phyloP scores from a whole-genome alignment of 1,140 invertebrate genomes.

The Telenomus remus region DNA sequence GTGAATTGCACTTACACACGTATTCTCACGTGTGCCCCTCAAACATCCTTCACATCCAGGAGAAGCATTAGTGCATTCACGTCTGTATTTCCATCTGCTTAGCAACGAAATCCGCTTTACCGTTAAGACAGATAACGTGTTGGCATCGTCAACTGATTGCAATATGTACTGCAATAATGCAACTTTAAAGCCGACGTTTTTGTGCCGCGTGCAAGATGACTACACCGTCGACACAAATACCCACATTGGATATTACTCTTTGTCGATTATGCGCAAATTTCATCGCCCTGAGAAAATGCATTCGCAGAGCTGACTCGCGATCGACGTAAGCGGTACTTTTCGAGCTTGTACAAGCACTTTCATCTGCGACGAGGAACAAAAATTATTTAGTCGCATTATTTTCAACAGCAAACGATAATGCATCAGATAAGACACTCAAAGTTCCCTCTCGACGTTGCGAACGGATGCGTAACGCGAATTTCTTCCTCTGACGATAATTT shows the following conservation, averaged over 20 bases:
- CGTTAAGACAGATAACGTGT: slow-evolving; percentile 66
- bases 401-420: slow-evolving; percentile 41
- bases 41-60: slow-evolving; percentile 27
- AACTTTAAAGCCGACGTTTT: slow-evolving; percentile 46
- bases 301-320: slow-evolving; percentile 53
- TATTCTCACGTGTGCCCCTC: slow-evolving; percentile 20
- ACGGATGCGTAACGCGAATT: slow-evolving; percentile 11
- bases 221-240: slow-evolving; percentile 17
- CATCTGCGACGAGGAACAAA: slow-evolving; percentile 31
- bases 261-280: slow-evolving; percentile 53
- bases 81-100: slow-evolving; percentile 72
- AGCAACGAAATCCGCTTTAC: slow-evolving; percentile 71
- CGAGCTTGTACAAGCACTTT: slow-evolving; percentile 47
- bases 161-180: slow-evolving; percentile 56
- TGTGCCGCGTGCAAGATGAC: slow-evolving; percentile 44
- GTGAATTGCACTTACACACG: slow-evolving; percentile 28
- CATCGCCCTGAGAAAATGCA: slow-evolving; percentile 49
- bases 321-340: slow-evolving; percentile 55
- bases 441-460: slow-evolving; percentile 26
- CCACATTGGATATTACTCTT: slow-evolving; percentile 51
- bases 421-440: slow-evolving; percentile 33
- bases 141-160: slow-evolving; percentile 64
- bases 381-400: slow-evolving; percentile 46
- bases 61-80: slow-evolving; percentile 66
- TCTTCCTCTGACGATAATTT: not conserved